Conservation (phyloP, 2,888 invertebrate genomes). For the Beris morrisii region DNA sequence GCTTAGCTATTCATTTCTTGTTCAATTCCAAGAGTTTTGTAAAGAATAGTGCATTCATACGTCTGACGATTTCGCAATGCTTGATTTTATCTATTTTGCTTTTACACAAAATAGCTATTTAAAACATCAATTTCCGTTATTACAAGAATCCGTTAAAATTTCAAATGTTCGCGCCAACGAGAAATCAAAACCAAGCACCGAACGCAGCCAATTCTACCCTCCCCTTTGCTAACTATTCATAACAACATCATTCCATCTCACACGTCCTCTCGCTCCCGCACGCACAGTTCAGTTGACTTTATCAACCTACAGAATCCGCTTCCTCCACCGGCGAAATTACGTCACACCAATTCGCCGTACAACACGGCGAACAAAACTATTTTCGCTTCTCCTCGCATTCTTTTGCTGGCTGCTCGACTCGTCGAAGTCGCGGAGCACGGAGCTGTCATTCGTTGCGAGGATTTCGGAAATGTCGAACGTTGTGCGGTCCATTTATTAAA, state of each 20-base stretch:
- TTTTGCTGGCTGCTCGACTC: neutral
- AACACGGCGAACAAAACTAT: constrained; percentile 1
- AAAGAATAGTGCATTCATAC: too few species aligned
- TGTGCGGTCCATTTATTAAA: constrained; percentile 11
- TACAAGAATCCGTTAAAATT: too few species aligned
- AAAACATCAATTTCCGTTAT: too few species aligned
- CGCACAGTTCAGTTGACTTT: neutral
- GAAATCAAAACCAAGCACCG: neutral
- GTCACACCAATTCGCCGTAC: constrained; percentile 12
- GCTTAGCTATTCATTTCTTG: too few species aligned
- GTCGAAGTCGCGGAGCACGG: too few species aligned
- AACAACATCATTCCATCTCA: neutral
- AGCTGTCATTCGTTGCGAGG: constrained; percentile 20
- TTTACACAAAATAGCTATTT: too few species aligned
- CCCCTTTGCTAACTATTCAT: neutral
- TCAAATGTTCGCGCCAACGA: too few species aligned
- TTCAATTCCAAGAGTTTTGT: too few species aligned
- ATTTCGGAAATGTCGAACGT: constrained; percentile 24
- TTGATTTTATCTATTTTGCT: too few species aligned
- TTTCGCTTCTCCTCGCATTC: neutral
- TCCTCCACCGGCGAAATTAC: constrained; percentile 1
- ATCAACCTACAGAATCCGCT: neutral
- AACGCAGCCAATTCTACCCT: constrained; percentile 8
- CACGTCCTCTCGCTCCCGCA: neutral
- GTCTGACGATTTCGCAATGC: too few species aligned